Percentiles rank a stretch among this genome's conserved stretches.
Evolutionary conservation across 2,797 vertebrate genomes (phyloP).

Genomic region (Helicolenus hilgendorfi): DNA sequence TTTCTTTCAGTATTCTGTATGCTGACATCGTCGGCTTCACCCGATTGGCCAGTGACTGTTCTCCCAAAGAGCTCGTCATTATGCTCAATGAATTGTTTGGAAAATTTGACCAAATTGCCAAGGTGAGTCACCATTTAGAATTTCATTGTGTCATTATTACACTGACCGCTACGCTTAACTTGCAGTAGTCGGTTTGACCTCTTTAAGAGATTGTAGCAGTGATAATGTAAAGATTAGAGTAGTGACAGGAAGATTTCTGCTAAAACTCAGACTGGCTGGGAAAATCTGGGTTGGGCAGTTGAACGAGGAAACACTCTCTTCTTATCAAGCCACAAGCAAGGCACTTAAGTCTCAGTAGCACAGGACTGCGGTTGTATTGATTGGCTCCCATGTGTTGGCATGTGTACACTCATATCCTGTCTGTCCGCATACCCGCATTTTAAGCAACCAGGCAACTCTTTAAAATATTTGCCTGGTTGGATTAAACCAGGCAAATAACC

Average conservation of each 20-base stretch:
- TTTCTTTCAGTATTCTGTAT: conserved; percentile 94
- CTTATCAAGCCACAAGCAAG: conserved; percentile 8
- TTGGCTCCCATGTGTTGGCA: not conserved
- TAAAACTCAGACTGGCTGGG: conserved; percentile 5
- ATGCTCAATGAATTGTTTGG: conserved; percentile 99
- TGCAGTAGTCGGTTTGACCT: not conserved
- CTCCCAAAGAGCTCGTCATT: conserved; percentile 97
- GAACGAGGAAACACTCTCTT: conserved; percentile 3
- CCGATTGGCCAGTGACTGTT: conserved; percentile 97
- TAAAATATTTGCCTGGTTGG: not conserved
- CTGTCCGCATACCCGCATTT: not conserved
- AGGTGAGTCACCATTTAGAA: conserved; percentile 88
- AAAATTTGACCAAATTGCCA: conserved; percentile 99
- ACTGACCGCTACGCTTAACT: not conserved
- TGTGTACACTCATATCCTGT: not conserved
- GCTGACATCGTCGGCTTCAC: conserved; percentile 99
- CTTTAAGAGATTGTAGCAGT: not conserved
- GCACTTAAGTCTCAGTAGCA: not conserved
- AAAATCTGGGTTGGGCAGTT: not conserved
- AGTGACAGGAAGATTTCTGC: not conserved
- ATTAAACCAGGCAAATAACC: not conserved
- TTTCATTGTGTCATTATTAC: not conserved
- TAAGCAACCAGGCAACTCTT: not conserved
- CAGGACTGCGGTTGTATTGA: not conserved
- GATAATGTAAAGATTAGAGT: not conserved